Evolutionary conservation across 2,797 vertebrate species (phyloP).

Genomic region (Geotrypetes seraphini): DNA sequence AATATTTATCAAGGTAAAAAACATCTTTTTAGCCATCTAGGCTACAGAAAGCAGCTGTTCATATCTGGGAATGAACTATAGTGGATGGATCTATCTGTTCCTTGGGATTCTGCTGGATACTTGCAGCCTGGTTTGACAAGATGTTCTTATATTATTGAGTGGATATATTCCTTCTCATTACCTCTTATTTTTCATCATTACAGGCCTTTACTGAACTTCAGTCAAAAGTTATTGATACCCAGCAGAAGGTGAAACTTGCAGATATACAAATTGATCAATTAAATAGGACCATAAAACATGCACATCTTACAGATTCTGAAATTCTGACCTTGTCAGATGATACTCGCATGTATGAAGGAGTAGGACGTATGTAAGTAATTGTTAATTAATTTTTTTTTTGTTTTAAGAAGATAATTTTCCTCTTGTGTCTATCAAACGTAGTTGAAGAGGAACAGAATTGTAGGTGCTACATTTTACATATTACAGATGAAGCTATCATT

Average conservation of each 20-base stretch:
- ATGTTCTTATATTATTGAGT: background rate
- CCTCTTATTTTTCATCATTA: background rate
- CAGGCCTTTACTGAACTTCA: conserved; percentile 90
- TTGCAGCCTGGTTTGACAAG: too few relatives aligned
- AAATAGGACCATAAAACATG: conserved; percentile 80
- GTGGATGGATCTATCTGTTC: too few relatives aligned
- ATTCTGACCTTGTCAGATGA: conserved; percentile 67
- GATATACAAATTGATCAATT: conserved; percentile 92
- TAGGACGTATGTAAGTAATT: conserved; percentile 86
- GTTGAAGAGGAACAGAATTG: too few relatives aligned
- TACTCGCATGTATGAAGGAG: conserved; percentile 88
- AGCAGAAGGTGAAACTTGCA: conserved; percentile 89
- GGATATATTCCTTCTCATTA: background rate
- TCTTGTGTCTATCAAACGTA: too few relatives aligned
- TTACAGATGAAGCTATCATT: too few relatives aligned
- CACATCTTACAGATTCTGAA: conserved; percentile 76
- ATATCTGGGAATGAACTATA: too few relatives aligned
- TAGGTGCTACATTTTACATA: too few relatives aligned
- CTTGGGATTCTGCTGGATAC: too few relatives aligned
- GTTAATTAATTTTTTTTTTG: background rate
- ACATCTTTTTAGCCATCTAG: too few relatives aligned
- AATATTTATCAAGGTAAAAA: too few relatives aligned
- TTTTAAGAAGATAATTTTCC: too few relatives aligned
- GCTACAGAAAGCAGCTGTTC: too few relatives aligned
- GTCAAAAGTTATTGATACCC: conserved; percentile 89